Evolutionary conservation across 2,797 vertebrate species (phyloP), one percentile per base, ranked within the genome.

Genomic region (Cottoperca gobio): DNA sequence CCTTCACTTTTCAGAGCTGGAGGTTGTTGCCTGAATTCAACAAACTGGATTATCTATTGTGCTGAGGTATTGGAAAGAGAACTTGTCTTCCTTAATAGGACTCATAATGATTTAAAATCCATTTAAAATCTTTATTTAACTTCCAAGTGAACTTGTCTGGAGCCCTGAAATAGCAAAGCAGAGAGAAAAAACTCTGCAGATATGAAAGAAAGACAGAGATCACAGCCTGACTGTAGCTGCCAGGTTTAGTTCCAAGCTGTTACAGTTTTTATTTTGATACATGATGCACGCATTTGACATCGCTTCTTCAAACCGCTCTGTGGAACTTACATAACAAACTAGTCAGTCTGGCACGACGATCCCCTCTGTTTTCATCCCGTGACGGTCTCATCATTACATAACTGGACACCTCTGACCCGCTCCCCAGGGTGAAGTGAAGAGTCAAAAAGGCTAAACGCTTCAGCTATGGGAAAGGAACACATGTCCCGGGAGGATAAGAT

Each of bases 401-500:
- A 89, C 52, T 43, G 60, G 73, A 73, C 59, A 55, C 67, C 63
- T 65, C 59, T 82, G 80, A 72, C 72, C 72, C 19, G 45, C 59
- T 70, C 72, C 63, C 49, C 7, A 6, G 24, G 16, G 71, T 3
- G 48, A 67, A 8, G 60, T 39, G 52, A 71, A 23, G 66, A 79
- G 77, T 81, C 69, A 66, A 84, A 73, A 69, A 48, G 61, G 50
- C 78, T 66, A 73, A 87, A 86, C 0, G 8, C 48, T 53, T 19
- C 37, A 46, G 70, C 64, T 79, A 28, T 66, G 71, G 61, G 74
- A 84, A 37, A 75, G 50, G 55, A 83, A 69, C 82, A 73, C 80
- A 66, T 78, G 79, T 88, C 80, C 70, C 1, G 8, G 13, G 81
- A 81, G 64, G 82, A 80, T 77, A 60, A 77, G 77, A 90, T 31